Evolutionary conservation across 1,140 invertebrate genomes (phyloP), one percentile per base, ranked within the genome.

Genomic region (Drosophila lacteicornis): DNA sequence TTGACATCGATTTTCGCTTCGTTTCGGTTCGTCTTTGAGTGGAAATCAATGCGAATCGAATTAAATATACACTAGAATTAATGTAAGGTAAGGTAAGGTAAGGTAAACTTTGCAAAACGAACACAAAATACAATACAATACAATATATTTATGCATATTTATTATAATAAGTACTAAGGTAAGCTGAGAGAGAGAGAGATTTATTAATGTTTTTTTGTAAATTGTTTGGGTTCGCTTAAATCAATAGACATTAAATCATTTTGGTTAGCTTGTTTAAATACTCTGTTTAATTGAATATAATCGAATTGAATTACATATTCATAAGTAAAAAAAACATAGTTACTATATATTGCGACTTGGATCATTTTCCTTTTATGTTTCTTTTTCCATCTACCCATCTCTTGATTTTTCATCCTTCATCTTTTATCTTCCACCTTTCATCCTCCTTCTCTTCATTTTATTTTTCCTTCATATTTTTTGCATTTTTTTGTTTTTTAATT

Each of bases 211-310:
- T 53, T 58, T 22, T 57, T 49, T 17, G 63, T 47, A 9, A 56
- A 50, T 38, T 55, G 80, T 50, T 69, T 77, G 73, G 45, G 58
- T 40, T 73, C 61, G 65, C 77, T 67, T 86, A 87, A 83, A 85
- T 80, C 62, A 90, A 75, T 90, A 90, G 83, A 90, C 81, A 80
- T 87, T 87, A 87, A 86, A 86, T 86, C 85, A 86, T 87, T 87
- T 86, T 87, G 69, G 75, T 86, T 86, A 86, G 62, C 75, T 86
- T 76, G 61, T 75, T 67, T 87, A 45, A 83, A 79, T 88, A 88
- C 80, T 82, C 61, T 67, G 84, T 83, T 85, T 62, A 88, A 80
- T 88, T 83, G 66, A 87, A 86, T 79, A 68, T 75, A 85, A 82
- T 86, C 55, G 65, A 77, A 75, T 75, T 75, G 70, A 75, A 75